These are phyloP conservation scores for Urechis unicinctus DNA, from an alignment of 2,888 invertebrate species.

Conservation along the genomic window DNA sequence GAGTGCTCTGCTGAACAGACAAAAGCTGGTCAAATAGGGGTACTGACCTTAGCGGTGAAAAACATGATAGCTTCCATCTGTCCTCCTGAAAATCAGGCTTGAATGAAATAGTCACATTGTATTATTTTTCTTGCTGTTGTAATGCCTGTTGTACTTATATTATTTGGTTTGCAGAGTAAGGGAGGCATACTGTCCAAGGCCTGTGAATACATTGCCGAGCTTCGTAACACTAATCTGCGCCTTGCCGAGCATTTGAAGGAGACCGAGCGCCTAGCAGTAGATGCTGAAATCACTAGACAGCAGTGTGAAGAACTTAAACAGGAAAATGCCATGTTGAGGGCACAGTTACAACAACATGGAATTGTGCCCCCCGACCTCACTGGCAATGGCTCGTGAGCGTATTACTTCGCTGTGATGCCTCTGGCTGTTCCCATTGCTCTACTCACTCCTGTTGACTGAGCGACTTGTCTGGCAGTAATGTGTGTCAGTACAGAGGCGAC, in stretches of 20 bases:
- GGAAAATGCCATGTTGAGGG: slow-evolving; percentile 67
- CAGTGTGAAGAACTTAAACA: slow-evolving; percentile 68
- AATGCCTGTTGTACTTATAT: no score
- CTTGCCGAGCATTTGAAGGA: slow-evolving; percentile 62
- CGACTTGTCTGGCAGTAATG: no score
- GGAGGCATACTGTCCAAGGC: slow-evolving; percentile 92
- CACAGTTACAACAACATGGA: slow-evolving; percentile 63
- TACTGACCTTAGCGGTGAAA: no score
- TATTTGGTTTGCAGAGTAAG: slow-evolving; percentile 87
- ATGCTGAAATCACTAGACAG: slow-evolving; percentile 65
- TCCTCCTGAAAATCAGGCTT: no score
- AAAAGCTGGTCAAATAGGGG: slow-evolving; percentile 62
- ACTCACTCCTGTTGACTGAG: no score
- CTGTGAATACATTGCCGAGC: slow-evolving; percentile 84
- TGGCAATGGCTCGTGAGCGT: background rate
- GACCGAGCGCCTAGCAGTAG: slow-evolving; percentile 66
- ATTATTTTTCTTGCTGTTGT: background rate
- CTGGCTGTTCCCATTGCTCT: no score
- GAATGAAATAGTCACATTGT: no score
- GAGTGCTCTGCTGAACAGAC: slow-evolving; percentile 58
- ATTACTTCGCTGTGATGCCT: background rate
- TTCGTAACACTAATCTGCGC: slow-evolving; percentile 72
- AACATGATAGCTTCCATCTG: no score
- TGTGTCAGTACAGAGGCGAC: no score
- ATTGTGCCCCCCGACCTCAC: slow-evolving; percentile 45